phyloP scores from a whole-genome alignment of 2,888 invertebrate genomes.

The Geophilus truncorum region DNA sequence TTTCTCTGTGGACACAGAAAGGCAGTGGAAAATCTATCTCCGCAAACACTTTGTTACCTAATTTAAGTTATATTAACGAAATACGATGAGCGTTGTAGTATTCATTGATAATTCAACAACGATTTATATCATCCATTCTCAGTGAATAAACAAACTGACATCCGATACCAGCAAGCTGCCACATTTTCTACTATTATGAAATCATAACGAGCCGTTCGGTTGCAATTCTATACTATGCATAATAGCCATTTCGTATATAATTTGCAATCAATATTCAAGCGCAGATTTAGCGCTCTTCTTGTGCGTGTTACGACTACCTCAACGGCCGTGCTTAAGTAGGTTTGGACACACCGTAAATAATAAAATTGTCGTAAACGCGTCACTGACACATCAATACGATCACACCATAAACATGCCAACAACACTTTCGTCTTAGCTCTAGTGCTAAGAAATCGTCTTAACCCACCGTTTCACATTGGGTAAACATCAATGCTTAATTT shows the following conservation, averaged over 20 bases:
- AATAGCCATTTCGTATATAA: not conserved
- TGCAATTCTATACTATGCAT: not conserved
- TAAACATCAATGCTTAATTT: too few species aligned
- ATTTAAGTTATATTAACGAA: too few species aligned
- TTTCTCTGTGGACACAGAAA: too few species aligned
- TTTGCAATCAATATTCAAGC: not conserved
- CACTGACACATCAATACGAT: not conserved
- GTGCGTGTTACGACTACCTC: not conserved
- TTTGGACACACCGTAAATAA: not conserved
- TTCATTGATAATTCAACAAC: not conserved
- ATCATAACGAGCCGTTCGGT: not conserved
- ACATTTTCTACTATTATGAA: not conserved
- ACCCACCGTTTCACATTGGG: not conserved
- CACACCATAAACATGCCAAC: not conserved
- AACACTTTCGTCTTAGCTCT: not conserved
- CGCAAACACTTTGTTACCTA: too few species aligned
- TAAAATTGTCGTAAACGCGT: not conserved
- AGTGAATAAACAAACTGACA: not conserved
- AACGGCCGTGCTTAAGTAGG: not conserved
- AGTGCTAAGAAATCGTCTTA: not conserved
- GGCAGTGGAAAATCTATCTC: too few species aligned
- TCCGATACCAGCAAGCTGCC: not conserved
- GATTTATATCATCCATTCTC: not conserved
- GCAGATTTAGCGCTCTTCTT: not conserved
- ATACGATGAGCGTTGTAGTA: too few species aligned